These are phyloP conservation scores for Xiphias gladius DNA, from an alignment of 2,113 vertebrate genomes.

Conservation along the genomic window DNA sequence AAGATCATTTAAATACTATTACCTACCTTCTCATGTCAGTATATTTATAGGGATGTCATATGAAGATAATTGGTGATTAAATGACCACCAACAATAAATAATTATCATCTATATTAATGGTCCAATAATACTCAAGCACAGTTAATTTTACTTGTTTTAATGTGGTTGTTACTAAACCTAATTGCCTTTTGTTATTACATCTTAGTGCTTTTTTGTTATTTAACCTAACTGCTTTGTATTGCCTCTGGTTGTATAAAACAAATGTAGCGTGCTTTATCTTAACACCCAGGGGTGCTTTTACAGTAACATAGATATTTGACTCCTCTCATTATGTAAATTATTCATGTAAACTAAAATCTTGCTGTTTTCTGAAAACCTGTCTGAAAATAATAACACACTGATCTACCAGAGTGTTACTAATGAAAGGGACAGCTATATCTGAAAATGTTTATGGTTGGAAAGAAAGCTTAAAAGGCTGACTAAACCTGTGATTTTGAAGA, in stretches of 20 bases:
- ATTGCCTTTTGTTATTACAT: not conserved
- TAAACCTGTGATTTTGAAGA: constrained; percentile 47
- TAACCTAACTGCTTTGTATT: not conserved
- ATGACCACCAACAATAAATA: not conserved
- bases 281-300: not conserved
- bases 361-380: constrained; percentile 1
- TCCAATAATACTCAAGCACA: not conserved
- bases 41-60: not conserved
- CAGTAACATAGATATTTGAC: not conserved
- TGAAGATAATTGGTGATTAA: not conserved
- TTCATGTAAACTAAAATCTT: not conserved
- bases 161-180: not conserved
- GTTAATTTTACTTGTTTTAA: not conserved
- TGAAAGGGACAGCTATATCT: constrained; percentile 6
- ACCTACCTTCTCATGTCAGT: not conserved
- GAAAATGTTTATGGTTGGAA: not conserved
- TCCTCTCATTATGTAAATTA: not conserved
- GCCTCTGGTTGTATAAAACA: not conserved
- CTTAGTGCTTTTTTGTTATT: not conserved
- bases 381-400: not conserved
- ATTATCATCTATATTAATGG: not conserved
- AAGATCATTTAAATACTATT: not conserved
- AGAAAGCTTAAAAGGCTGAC: constrained; percentile 15
- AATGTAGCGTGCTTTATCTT: not conserved
- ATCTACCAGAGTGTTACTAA: not conserved